These are phyloP conservation scores for Dreissena rostriformis DNA, from an alignment of 1,140 invertebrate genomes.

Conservation along the genomic window DNA sequence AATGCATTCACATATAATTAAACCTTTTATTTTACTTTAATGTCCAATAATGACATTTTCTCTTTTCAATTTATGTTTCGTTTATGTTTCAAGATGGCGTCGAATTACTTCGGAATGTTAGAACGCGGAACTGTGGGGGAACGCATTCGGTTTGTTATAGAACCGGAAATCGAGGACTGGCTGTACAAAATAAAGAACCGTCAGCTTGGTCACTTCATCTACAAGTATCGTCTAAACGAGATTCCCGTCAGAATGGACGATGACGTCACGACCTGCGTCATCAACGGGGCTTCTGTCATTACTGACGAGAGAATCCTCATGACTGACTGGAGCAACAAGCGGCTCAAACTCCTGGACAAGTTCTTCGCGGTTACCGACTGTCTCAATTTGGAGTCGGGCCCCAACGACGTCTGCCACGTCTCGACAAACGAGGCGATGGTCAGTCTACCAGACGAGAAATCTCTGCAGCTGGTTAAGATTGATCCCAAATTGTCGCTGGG, in stretches of 20 bases:
- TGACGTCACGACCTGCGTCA: conserved; percentile 34
- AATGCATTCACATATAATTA: too few species aligned
- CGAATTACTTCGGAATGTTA: conserved; percentile 6
- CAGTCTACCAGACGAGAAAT: conserved; percentile 39
- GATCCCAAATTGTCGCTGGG: conserved; percentile 39
- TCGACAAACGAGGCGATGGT: conserved; percentile 46
- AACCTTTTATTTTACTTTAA: too few species aligned
- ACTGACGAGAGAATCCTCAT: conserved; percentile 37
- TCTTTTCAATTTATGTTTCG: too few species aligned
- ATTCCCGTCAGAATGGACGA: conserved; percentile 20
- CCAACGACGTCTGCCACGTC: conserved; percentile 41
- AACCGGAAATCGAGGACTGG: conserved; percentile 35
- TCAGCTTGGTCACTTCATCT: conserved; percentile 39
- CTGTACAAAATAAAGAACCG: conserved; percentile 32
- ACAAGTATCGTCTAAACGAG: conserved; percentile 38
- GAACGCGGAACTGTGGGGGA: conserved; percentile 32
- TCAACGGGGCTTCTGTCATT: conserved; percentile 35
- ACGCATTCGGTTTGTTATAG: conserved; percentile 21
- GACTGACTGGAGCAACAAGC: conserved; percentile 39
- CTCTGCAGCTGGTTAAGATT: conserved; percentile 24
- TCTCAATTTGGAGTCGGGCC: conserved; percentile 10
- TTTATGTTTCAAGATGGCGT: neutral
- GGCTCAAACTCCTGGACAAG: conserved; percentile 35
- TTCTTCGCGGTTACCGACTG: conserved; percentile 29
- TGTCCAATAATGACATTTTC: too few species aligned